These are phyloP conservation scores for Tetragonula carbonaria DNA, from an alignment of 2,888 invertebrate species.

Conservation along the genomic window DNA sequence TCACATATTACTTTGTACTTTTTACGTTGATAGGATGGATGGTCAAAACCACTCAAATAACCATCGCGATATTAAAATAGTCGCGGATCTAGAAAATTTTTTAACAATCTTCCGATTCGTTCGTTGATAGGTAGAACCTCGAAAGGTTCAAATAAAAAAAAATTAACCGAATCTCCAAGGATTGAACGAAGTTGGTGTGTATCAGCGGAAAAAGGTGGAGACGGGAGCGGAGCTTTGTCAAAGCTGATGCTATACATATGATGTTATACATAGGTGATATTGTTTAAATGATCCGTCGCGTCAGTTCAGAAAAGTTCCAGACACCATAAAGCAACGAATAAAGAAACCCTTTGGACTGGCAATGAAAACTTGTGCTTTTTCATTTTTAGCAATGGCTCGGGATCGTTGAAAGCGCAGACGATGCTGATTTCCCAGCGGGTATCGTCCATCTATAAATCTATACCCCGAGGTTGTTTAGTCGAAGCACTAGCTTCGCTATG, in stretches of 20 bases:
- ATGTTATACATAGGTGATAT: constrained; percentile 15
- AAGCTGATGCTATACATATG: not conserved
- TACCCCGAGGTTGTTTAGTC: constrained; percentile 71
- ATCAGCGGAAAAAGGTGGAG: not conserved
- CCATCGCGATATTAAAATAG: no score
- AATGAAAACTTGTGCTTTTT: constrained; percentile 71
- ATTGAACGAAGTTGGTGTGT: not conserved
- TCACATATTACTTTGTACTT: no score
- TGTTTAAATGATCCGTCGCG: constrained; percentile 51
- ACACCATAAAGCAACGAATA: constrained; percentile 20
- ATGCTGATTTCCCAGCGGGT: constrained; percentile 77
- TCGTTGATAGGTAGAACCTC: not conserved
- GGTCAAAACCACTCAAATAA: not conserved
- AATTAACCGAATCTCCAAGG: constrained; percentile 43
- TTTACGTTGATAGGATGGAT: not conserved
- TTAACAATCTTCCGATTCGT: not conserved
- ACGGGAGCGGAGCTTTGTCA: not conserved
- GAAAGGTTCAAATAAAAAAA: constrained; percentile 4
- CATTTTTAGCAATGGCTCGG: constrained; percentile 50
- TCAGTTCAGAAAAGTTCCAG: constrained; percentile 36
- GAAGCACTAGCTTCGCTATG: constrained; percentile 3
- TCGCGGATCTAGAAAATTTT: not conserved
- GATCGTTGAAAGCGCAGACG: constrained; percentile 69
- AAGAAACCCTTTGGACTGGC: constrained; percentile 42
- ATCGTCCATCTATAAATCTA: constrained; percentile 77